Conservation (phyloP, 2,113 vertebrate genomes). For the Epinephelus fuscoguttatus region DNA sequence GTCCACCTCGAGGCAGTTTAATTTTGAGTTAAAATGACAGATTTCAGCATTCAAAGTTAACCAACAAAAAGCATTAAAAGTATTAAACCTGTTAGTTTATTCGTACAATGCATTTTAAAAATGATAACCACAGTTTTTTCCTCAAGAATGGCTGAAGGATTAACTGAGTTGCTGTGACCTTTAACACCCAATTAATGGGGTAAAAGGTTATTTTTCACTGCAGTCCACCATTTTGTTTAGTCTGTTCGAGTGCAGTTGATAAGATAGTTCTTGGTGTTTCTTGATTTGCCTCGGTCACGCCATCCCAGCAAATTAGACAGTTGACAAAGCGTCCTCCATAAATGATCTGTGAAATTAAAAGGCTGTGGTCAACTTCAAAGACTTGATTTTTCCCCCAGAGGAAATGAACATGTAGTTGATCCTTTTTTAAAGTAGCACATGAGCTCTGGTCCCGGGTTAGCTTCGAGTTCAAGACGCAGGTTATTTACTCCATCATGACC, state of each 20-base stretch:
- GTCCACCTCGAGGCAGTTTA: neutral
- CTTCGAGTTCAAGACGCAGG: neutral
- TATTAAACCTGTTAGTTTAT: neutral
- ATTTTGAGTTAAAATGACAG: neutral
- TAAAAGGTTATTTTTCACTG: neutral
- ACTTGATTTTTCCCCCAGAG: neutral
- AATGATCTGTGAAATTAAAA: neutral
- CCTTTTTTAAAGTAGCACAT: neutral
- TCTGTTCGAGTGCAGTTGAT: neutral
- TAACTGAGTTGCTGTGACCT: neutral
- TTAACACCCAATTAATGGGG: neutral
- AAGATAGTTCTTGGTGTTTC: neutral
- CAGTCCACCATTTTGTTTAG: neutral
- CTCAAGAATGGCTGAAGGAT: neutral
- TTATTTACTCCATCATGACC: neutral
- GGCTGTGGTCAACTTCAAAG: neutral
- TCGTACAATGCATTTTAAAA: neutral
- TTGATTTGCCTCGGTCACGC: neutral
- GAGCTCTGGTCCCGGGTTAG: neutral
- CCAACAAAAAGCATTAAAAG: neutral
- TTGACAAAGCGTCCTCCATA: neutral
- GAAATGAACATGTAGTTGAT: neutral
- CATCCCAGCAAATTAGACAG: neutral
- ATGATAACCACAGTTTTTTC: neutral
- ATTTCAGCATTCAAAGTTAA: neutral